Conservation (phyloP, 2,888 invertebrate species). For the Tinea semifulvella region DNA sequence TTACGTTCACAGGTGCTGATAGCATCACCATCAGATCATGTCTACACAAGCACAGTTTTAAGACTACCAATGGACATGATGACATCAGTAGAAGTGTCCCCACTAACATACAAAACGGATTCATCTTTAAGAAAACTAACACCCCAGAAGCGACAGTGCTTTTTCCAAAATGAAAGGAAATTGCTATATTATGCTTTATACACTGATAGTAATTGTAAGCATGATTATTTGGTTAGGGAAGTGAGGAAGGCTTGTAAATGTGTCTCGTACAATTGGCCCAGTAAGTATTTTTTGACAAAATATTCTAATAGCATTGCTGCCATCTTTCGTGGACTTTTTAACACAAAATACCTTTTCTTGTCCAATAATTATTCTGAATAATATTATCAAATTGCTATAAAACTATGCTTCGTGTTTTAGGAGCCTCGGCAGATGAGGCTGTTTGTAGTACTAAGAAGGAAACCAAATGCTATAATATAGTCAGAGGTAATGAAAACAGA, state of each 20-base stretch:
- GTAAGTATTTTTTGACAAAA: slow-evolving; percentile 40
- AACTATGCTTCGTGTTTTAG: too few relatives aligned
- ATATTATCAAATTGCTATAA: too few relatives aligned
- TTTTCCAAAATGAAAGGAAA: slow-evolving; percentile 48
- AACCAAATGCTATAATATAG: slow-evolving; percentile 38
- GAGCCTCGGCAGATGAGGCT: slow-evolving; percentile 25
- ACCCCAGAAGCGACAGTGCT: slow-evolving; percentile 47
- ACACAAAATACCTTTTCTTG: too few relatives aligned
- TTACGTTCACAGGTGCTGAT: slow-evolving; percentile 37
- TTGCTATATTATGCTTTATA: slow-evolving; percentile 52
- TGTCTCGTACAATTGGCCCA: slow-evolving; percentile 50
- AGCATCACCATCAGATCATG: slow-evolving; percentile 50
- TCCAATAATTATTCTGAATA: too few relatives aligned
- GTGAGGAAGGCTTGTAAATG: slow-evolving; percentile 53
- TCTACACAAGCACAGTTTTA: slow-evolving; percentile 50
- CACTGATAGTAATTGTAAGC: slow-evolving; percentile 63
- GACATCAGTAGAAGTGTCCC: slow-evolving; percentile 53
- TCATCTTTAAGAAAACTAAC: slow-evolving; percentile 32
- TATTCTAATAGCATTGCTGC: too few relatives aligned
- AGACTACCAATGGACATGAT: slow-evolving; percentile 53
- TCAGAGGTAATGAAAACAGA: slow-evolving; percentile 31
- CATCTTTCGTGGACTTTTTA: too few relatives aligned
- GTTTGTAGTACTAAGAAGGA: slow-evolving; percentile 44
- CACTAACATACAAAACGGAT: slow-evolving; percentile 52
- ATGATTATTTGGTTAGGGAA: slow-evolving; percentile 55